Evolutionary conservation across 2,113 vertebrate genomes (phyloP).

Genomic region (Amazona vittata): DNA sequence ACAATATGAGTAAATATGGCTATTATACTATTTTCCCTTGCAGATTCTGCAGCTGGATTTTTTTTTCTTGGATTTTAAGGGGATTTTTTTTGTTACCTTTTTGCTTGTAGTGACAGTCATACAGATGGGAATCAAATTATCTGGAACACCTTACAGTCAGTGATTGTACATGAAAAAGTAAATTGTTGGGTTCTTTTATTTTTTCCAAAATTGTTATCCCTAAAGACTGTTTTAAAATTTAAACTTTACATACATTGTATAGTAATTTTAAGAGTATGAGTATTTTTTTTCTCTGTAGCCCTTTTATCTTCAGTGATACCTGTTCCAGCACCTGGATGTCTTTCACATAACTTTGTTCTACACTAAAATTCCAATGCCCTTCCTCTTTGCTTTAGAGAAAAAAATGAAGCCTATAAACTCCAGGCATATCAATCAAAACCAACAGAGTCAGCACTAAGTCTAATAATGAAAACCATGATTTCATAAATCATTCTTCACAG

Average conservation of each 20-base stretch:
- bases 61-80: background rate
- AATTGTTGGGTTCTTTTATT: background rate
- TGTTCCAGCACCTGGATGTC: background rate
- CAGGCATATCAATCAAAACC: slow-evolving; percentile 80
- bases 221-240: background rate
- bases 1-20: background rate
- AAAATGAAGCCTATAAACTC: slow-evolving; percentile 23
- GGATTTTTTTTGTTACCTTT: background rate
- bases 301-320: background rate
- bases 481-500: slow-evolving; percentile 81
- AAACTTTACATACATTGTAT: background rate
- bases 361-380: slow-evolving; percentile 67
- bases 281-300: background rate
- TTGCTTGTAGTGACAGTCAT: background rate
- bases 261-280: background rate
- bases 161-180: background rate
- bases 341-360: slow-evolving; percentile 65
- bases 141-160: background rate
- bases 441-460: slow-evolving; percentile 76
- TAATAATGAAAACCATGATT: slow-evolving; percentile 81
- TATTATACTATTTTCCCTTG: background rate
- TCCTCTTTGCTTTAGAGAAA: slow-evolving; percentile 59
- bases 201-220: background rate
- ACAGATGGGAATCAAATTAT: background rate
- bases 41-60: background rate